Base-by-base conservation (phyloP, 2,888 invertebrate species). In the Lithophane semibrunnea region DNA sequence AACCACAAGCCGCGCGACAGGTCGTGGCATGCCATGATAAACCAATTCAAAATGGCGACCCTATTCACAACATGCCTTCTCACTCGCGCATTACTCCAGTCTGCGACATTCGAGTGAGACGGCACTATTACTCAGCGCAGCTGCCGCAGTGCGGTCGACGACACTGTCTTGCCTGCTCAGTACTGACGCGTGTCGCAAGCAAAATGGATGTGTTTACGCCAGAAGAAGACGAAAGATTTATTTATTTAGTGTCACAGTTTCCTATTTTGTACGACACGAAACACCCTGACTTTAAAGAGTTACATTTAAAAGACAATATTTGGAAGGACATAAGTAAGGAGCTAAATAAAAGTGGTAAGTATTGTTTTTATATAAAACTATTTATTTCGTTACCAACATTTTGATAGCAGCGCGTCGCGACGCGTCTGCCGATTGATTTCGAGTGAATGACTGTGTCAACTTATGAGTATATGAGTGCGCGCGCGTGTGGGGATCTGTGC, bases 91-190 rank as follows among this genome's bases (percentile, higher is more conserved):
- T 21, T 4, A 16, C 13, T 56, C 16, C 8, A 24, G 8, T 16
- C 8, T 37, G 9, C 16, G 3, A 24, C 37, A 56, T 56, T 47
- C 24, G 56, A 75, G 64, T 21, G 75, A 64, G 75, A 75, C 63
- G 24, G 16, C 21, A 75, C 4, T 42, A 74, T 21, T 18, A 56
- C 37, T 21, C 37, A 42, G 21, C 61, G 44, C 63, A 37, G 63
- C 75, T 75, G 75, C 10, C 75, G 75, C 75, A 75, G 47, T 75
- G 75, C 75, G 75, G 74, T 73, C 74, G 74, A 73, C 74, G 74
- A 74, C 74, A 74, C 74, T 73, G 58, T 0, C 24, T 24, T 24
- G 44, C 24, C 4, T 3, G 18, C 47, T 47, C 47, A 75, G 75
- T 75, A 49, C 37, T 74, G 75, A 64, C 75, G 75, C 63, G 75